Evolutionary conservation across 2,113 vertebrate species (phyloP).

Genomic region (Daboia siamensis): DNA sequence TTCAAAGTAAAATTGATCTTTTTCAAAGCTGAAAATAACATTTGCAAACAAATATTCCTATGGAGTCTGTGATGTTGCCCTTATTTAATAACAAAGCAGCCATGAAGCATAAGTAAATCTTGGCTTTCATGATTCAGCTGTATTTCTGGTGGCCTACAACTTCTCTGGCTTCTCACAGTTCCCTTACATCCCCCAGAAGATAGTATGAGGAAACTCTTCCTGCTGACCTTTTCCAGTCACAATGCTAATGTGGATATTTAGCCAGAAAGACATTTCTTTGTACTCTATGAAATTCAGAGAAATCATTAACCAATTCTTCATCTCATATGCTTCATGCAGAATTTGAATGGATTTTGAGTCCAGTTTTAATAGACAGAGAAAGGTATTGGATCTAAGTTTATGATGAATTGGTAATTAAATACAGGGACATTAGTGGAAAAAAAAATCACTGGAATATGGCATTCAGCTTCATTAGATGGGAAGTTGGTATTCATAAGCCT

Average conservation of each 20-base stretch:
- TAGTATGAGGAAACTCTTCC: neutral
- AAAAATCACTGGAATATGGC: neutral
- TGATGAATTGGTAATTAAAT: neutral
- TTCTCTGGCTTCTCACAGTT: neutral
- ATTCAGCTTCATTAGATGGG: neutral
- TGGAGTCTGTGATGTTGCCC: neutral
- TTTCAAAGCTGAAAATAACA: neutral
- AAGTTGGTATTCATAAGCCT: neutral
- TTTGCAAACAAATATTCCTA: neutral
- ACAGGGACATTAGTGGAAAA: neutral
- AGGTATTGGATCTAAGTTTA: fast-evolving
- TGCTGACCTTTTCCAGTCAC: neutral
- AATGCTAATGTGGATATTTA: neutral
- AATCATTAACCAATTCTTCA: neutral
- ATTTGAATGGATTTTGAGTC: neutral
- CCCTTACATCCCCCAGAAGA: neutral
- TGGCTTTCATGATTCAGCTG: neutral
- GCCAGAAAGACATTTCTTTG: neutral
- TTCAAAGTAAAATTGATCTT: neutral
- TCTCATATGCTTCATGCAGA: neutral
- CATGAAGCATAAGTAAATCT: neutral
- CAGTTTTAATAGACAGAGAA: neutral
- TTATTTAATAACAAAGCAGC: neutral
- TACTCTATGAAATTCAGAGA: neutral
- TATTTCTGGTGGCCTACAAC: neutral